A percentile compares a stretch with the other conserved stretches of the same genome.
Evolutionary conservation across 30 jellyfish, hydroid and myxozoan species (phyloP).

Genomic region (Nemopilema nomurai): DNA sequence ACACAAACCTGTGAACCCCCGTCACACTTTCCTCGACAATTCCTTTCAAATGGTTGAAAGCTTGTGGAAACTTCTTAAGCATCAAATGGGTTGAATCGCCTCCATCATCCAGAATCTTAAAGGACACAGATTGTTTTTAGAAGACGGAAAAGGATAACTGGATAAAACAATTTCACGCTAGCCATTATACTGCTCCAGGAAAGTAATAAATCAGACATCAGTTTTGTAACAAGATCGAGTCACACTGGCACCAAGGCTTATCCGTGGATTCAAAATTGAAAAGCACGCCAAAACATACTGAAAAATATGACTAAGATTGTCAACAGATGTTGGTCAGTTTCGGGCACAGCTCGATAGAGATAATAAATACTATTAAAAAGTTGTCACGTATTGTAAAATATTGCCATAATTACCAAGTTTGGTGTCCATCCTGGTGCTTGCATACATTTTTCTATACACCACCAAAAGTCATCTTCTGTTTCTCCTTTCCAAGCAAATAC

Average conservation of each 20-base stretch:
- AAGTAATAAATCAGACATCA: too few species aligned
- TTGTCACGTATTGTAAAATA: too few species aligned
- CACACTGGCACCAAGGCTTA: too few species aligned
- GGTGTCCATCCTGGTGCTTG: conserved; percentile 90
- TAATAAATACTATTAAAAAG: too few species aligned
- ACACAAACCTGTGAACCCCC: conserved; percentile 92
- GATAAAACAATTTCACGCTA: too few species aligned
- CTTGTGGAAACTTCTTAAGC: conserved; percentile 85
- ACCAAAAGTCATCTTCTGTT: conserved; percentile 97
- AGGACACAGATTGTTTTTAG: neutral
- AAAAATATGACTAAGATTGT: too few species aligned
- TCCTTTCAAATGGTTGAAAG: conserved; percentile 91
- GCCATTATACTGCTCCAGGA: too few species aligned
- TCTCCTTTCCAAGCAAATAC: conserved; percentile 98
- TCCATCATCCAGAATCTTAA: conserved; percentile 90
- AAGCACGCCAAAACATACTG: too few species aligned
- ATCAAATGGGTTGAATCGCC: conserved; percentile 94
- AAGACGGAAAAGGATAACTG: neutral
- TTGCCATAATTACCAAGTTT: conserved; percentile 61
- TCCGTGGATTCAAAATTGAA: too few species aligned
- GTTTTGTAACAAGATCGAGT: too few species aligned
- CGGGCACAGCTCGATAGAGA: too few species aligned
- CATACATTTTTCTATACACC: conserved; percentile 96
- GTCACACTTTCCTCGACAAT: conserved; percentile 96
- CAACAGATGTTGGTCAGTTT: too few species aligned